phyloP scores from a whole-genome alignment of 2,888 invertebrate species.

The Lithophane semibrunnea region DNA sequence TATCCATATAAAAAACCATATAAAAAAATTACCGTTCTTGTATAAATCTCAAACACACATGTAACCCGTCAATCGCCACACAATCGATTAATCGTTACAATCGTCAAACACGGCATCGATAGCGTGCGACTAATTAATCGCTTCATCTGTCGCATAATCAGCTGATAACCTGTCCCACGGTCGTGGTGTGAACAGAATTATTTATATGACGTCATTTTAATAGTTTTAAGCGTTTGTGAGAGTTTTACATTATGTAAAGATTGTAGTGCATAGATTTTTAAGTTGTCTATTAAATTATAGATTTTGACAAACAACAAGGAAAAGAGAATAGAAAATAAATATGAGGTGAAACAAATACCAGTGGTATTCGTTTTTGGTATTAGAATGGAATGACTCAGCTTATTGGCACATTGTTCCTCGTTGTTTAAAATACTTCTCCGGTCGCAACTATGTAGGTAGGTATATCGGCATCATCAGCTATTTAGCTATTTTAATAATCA shows the following conservation, averaged over 20 bases:
- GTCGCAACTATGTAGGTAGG: no score
- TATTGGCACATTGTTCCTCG: no score
- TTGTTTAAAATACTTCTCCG: no score
- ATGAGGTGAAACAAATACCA: no score
- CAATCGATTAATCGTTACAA: conserved; percentile 56
- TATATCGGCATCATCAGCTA: no score
- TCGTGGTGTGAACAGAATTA: conserved; percentile 62
- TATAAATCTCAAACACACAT: conserved; percentile 19
- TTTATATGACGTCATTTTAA: conserved; percentile 56
- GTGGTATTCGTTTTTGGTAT: no score
- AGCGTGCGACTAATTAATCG: conserved; percentile 61
- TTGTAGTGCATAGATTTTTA: not conserved
- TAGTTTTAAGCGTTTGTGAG: not conserved
- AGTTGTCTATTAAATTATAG: not conserved
- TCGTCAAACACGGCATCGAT: conserved; percentile 60
- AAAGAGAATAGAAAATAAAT: no score
- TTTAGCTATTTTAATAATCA: no score
- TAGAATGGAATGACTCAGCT: no score
- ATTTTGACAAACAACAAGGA: no score
- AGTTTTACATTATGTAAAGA: not conserved
- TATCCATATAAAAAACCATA: not conserved
- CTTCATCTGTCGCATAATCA: conserved; percentile 63
- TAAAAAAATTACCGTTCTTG: not conserved
- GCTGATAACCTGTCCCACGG: conserved; percentile 52
- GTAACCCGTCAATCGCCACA: conserved; percentile 32